Evolutionary conservation across 2,797 vertebrate genomes (phyloP).

Genomic region (Characodon lateralis): DNA sequence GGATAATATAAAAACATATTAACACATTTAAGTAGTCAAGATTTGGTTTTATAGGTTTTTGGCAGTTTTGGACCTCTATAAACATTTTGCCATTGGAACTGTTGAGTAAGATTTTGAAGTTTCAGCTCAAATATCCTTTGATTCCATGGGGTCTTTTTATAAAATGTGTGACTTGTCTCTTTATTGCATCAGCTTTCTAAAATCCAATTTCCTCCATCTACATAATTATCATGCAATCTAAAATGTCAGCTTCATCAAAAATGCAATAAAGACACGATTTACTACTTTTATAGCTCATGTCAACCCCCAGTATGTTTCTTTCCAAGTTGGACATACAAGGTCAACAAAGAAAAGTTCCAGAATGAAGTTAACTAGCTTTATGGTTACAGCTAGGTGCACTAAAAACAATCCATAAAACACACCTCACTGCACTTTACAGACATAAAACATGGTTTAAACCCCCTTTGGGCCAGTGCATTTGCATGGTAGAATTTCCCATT

Average conservation of each 20-base stretch:
- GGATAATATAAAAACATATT: no score
- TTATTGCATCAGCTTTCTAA: conserved; percentile 36
- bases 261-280: conserved; percentile 15
- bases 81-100: not conserved
- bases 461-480: conserved; percentile 37
- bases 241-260: conserved; percentile 31
- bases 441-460: conserved; percentile 49
- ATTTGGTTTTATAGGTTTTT: not conserved
- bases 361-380: conserved; percentile 46
- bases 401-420: conserved; percentile 63
- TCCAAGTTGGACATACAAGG: conserved; percentile 16
- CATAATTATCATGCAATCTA: conserved; percentile 1
- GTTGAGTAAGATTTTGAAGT: conserved; percentile 24
- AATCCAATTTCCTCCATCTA: conserved; percentile 20
- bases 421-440: conserved; percentile 54
- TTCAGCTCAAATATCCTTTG: conserved; percentile 37
- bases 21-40: no score
- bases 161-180: conserved; percentile 31
- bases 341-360: conserved; percentile 6
- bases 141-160: conserved; percentile 34
- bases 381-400: conserved; percentile 51
- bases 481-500: conserved; percentile 57
- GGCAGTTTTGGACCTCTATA: not conserved
- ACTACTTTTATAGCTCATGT: not conserved
- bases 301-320: conserved; percentile 11